Evolutionary conservation across 2,888 invertebrate species (phyloP).

Genomic region (Nyleta sp.): DNA sequence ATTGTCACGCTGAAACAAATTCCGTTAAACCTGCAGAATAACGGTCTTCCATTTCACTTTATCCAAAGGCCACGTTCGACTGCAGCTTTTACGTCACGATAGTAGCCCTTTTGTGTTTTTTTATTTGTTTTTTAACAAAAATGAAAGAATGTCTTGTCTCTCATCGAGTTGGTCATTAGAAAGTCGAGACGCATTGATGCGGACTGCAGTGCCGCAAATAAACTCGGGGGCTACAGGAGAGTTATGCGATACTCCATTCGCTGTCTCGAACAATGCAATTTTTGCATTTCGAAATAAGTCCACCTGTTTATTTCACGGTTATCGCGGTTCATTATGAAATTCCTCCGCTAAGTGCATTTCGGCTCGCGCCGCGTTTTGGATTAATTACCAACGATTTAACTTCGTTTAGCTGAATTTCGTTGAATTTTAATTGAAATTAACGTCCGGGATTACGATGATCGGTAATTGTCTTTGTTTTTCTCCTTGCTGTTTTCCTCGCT

Average conservation of each 20-base stretch:
- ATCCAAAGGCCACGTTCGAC: conserved; percentile 14
- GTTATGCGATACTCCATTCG: conserved; percentile 35
- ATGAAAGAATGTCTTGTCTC: conserved; percentile 26
- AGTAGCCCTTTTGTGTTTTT: no score
- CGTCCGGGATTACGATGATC: no score
- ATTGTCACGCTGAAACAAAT: conserved; percentile 29
- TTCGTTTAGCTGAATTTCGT: no score
- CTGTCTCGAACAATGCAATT: conserved; percentile 24
- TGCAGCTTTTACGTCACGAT: conserved; percentile 8
- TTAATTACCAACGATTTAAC: no score
- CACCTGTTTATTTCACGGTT: not conserved
- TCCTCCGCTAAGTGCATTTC: no score
- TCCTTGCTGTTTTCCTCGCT: no score
- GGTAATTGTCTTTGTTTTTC: no score
- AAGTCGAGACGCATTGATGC: conserved; percentile 30
- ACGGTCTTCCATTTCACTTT: conserved; percentile 13
- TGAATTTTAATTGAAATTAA: no score
- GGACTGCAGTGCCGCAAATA: conserved; percentile 27
- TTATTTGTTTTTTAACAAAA: conserved; percentile 21
- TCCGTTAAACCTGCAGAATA: conserved; percentile 25
- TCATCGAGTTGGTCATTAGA: conserved; percentile 33
- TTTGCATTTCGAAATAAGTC: conserved; percentile 7
- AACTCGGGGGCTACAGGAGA: conserved; percentile 21
- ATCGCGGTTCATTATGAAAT: not conserved
- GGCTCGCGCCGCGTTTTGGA: no score